Evolutionary conservation across 2,797 vertebrate genomes (phyloP), one percentile per base, ranked within the genome.

Genomic region (Mycteria americana): DNA sequence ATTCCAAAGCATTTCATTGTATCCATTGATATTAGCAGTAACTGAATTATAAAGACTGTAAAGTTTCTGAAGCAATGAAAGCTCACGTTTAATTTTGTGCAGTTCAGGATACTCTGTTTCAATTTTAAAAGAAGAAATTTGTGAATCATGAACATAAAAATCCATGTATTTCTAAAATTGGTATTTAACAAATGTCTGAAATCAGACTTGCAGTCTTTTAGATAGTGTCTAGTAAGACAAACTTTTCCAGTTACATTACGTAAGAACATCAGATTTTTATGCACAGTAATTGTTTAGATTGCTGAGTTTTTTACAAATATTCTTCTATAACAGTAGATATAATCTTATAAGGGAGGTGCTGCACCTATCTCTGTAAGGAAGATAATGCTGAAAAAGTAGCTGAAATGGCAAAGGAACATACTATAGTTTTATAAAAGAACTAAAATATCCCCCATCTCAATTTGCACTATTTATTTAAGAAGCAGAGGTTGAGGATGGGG

Each of bases 41-140:
- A 99, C 98, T 14, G 97, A 89, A 85, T 98, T 97, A 88, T 98
- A 98, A 92, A 99, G 97, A 65, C 85, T 73, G 97, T 99, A 99
- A 51, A 99, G 98, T 92, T 98, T 99, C 86, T 98, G 98, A 85
- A 98, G 97, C 86, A 99, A 96, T 4, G 97, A 94, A 39, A 99
- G 98, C 68, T 99, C 99, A 76, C 97, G 97, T 91, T 96, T 98
- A 78, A 99, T 98, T 97, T 97, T 98, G 95, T 98, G 98, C 72
- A 99, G 98, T 81, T 98, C 98, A 2, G 98, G 98, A 90, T 99
- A 98, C 62, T 98, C 99, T 99, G 96, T 95, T 94, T 87, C 77
- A 93, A 85, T 89, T 87, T 91, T 73, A 89, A 92, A 95, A 94
- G 10, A 46, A 73, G 30, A 79, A 64, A 62, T 43, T 23, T 21